Base-by-base conservation (phyloP, 1,140 invertebrate genomes). In the Sweltsa coloradensis region DNA sequence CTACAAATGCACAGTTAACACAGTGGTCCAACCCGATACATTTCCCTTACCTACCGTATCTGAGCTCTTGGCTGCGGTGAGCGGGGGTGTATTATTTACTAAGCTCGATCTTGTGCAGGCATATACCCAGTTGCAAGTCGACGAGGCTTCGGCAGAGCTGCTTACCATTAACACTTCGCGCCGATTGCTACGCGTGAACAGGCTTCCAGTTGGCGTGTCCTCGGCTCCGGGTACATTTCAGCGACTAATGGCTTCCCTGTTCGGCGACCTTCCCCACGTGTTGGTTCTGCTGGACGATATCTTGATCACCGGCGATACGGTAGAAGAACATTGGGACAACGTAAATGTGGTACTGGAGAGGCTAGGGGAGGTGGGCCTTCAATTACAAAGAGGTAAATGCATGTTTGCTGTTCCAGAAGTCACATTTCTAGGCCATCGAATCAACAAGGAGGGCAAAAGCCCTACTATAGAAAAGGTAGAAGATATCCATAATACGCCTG, bases 201-300 rank as follows among this genome's bases (percentile, higher is more conserved):
- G 68, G 4, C 46, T 76, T 46, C 60, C 62, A 9, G 72, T 69
- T 56, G 67, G 71, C 2, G 59, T 72, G 5, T 55, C 57, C 60
- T 13, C 60, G 60, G 29, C 66, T 63, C 19, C 64, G 61, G 18
- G 67, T 68, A 23, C 70, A 57, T 49, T 68, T 52, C 63, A 67
- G 49, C 51, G 54, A 27, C 57, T 58, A 4, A 68, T 70, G 45
- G 59, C 65, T 45, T 39, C 57, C 3, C 39, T 22, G n/a, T 41
- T 69, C 14, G 7, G 46, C 16, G 59, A 55, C n/a, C n/a, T 53
- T 43, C 54, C 34, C 31, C 37, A 40, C 11, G 47, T 49, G 25
- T 34, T 56, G 14, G 45, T 45, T 25, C 55, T 52, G 54, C 52
- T 65, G 2, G 66, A 67, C 52, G 65, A 68, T 45, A 58, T 67